Percentiles rank a stretch among this genome's conserved stretches.
Conservation (phyloP, 2,797 vertebrate genomes). For the Arremon aurantiirostris region DNA sequence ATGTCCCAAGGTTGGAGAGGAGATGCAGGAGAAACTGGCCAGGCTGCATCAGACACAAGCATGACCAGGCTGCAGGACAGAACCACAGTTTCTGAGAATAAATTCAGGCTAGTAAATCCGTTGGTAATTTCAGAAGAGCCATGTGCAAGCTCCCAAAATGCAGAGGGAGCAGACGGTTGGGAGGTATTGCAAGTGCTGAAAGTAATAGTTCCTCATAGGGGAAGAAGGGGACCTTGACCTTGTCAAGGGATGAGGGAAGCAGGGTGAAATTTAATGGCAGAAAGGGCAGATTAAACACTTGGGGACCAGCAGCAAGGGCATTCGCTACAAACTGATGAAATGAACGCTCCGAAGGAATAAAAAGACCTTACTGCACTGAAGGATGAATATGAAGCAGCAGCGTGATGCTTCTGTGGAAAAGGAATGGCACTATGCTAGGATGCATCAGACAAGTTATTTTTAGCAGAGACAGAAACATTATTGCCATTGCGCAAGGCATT, state of each 20-base stretch:
- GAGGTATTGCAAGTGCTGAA: not conserved
- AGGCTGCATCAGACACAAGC: not conserved
- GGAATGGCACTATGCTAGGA: not conserved
- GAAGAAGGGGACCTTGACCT: not conserved
- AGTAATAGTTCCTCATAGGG: not conserved
- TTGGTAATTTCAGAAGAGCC: not conserved
- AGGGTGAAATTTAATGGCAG: not conserved
- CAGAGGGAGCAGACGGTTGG: not conserved
- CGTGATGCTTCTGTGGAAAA: not conserved
- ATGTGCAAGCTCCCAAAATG: not conserved
- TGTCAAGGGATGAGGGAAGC: not conserved
- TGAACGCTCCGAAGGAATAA: not conserved
- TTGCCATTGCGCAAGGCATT: slow-evolving; percentile 8
- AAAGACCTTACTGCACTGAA: not conserved
- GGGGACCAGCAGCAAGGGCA: not conserved
- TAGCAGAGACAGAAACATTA: slow-evolving; percentile 47
- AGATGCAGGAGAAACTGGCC: not conserved
- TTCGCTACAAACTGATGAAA: not conserved
- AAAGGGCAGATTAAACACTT: not conserved
- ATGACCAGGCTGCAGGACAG: not conserved
- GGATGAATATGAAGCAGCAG: not conserved
- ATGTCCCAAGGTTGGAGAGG: not conserved
- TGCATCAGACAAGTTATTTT: slow-evolving; percentile 59
- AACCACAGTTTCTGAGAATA: not conserved
- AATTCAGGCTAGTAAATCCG: not conserved